Evolutionary conservation across 64 coral and sea anemone genomes (phyloP).

Genomic region (Hydrozoanthus tunicans): DNA sequence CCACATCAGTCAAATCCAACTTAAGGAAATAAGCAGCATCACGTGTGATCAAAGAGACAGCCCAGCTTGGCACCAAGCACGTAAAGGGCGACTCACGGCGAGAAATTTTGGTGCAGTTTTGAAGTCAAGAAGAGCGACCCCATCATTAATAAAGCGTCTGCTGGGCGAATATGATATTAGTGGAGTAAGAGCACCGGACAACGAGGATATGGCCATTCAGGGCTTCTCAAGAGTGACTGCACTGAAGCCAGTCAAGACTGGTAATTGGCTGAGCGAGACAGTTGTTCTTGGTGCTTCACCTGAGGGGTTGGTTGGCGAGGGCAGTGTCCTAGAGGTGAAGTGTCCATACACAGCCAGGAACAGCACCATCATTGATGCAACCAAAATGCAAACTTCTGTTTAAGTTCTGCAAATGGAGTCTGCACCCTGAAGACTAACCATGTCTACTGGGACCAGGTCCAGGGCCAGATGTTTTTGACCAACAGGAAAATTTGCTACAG

Average conservation of each 20-base stretch:
- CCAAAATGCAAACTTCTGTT: background rate
- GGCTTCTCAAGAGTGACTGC: background rate
- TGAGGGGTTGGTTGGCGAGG: background rate
- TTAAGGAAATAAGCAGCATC: too few relatives aligned
- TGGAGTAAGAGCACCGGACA: background rate
- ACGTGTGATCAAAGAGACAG: too few relatives aligned
- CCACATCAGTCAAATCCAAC: too few relatives aligned
- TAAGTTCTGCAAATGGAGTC: background rate
- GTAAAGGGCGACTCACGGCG: too few relatives aligned
- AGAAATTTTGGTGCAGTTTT: too few relatives aligned
- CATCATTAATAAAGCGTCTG: too few relatives aligned
- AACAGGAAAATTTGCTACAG: background rate
- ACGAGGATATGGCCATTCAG: background rate
- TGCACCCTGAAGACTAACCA: background rate
- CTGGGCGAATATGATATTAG: background rate
- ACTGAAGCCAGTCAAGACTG: background rate
- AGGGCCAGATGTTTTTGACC: too few relatives aligned
- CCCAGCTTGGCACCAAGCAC: too few relatives aligned
- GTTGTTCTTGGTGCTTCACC: background rate
- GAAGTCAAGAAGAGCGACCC: too few relatives aligned
- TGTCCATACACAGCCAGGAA: background rate
- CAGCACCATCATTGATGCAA: background rate
- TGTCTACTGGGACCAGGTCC: background rate
- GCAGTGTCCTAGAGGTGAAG: background rate
- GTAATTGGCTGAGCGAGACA: background rate